phyloP scores from a whole-genome alignment of 2,113 vertebrate species.

The Martes martes region DNA sequence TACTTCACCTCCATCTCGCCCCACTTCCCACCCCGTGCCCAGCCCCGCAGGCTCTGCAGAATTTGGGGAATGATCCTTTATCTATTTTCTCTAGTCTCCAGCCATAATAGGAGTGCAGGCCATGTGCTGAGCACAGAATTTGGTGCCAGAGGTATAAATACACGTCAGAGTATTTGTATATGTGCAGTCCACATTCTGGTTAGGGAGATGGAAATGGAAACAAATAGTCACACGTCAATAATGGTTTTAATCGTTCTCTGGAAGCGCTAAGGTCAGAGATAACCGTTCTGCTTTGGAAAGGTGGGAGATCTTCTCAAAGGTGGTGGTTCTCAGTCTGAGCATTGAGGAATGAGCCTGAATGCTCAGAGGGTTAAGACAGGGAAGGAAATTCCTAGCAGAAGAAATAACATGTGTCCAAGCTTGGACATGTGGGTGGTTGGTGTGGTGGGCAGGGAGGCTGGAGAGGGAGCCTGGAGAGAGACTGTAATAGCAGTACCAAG shows the following conservation, averaged over 20 bases:
- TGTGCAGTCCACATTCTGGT: not conserved
- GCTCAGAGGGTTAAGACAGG: not conserved
- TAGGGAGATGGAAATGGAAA: constrained; percentile 23
- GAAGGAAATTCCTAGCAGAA: not conserved
- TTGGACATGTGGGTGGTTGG: not conserved
- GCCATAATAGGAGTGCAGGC: not conserved
- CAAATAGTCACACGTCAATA: not conserved
- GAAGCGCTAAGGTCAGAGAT: not conserved
- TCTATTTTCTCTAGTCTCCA: not conserved
- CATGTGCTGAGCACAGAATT: not conserved
- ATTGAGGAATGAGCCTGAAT: not conserved
- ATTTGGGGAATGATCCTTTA: not conserved
- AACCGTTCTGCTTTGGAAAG: not conserved
- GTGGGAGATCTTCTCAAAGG: not conserved
- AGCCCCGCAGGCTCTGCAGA: not conserved
- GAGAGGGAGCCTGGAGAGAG: not conserved
- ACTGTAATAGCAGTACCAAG: not conserved
- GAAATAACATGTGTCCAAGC: not conserved
- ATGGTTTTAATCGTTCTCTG: not conserved
- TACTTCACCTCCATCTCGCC: not conserved
- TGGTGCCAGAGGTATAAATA: not conserved
- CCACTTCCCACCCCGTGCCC: too few species aligned
- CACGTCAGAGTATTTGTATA: not conserved
- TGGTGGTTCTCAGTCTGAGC: not conserved
- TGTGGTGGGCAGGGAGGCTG: not conserved